Conservation (phyloP, 2,797 vertebrate genomes). For the Peromyscus nudipes region DNA sequence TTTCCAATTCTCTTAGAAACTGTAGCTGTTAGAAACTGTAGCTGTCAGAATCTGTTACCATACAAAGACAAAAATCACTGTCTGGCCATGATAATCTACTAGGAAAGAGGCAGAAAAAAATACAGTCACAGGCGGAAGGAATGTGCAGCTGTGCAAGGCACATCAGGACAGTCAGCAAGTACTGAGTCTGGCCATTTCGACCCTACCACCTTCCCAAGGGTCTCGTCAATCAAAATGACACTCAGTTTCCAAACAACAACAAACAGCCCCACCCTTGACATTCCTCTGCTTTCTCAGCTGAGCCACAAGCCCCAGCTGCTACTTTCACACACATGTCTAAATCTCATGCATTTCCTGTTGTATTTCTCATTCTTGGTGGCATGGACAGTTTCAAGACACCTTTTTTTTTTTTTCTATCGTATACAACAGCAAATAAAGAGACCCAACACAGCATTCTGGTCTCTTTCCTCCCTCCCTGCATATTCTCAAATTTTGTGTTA, state of each 20-base stretch:
- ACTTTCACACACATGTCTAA: neutral
- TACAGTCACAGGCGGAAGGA: neutral
- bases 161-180: rapidly evolving
- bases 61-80: neutral
- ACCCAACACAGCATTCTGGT: neutral
- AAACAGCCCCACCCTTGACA: neutral
- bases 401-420: neutral
- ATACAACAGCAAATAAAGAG: neutral
- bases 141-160: neutral
- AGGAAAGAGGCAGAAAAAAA: neutral
- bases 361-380: neutral
- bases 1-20: neutral
- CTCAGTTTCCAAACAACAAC: neutral
- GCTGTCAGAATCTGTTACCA: neutral
- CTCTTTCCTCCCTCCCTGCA: no score
- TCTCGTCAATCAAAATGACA: neutral
- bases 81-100: neutral
- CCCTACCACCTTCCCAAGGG: rapidly evolving
- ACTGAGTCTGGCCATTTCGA: neutral
- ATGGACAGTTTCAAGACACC: neutral
- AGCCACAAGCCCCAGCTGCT: neutral
- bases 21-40: no score
- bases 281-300: neutral
- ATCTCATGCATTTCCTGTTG: neutral
- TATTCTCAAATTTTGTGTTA: neutral